Evolutionary conservation across 2,113 vertebrate species (phyloP).

Genomic region (Pogonocichla stellata): DNA sequence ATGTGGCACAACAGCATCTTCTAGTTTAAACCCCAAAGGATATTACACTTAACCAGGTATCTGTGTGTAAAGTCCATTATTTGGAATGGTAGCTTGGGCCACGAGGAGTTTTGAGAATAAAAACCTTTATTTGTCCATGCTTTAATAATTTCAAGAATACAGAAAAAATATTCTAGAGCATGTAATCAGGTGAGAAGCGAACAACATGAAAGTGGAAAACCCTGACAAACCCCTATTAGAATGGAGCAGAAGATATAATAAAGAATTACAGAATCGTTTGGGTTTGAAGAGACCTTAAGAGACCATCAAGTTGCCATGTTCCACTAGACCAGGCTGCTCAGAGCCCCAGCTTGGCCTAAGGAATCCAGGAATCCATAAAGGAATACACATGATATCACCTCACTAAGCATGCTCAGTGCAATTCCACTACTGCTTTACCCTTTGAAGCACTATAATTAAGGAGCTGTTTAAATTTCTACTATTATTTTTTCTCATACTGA

Average conservation of each 20-base stretch:
- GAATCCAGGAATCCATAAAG: background rate
- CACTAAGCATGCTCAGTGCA: background rate
- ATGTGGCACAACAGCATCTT: fast-evolving
- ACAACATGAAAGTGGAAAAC: background rate
- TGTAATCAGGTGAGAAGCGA: background rate
- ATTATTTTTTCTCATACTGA: background rate
- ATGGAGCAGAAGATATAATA: background rate
- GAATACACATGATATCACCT: background rate
- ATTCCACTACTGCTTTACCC: background rate
- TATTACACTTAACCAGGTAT: background rate
- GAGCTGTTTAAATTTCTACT: background rate
- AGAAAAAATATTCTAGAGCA: background rate
- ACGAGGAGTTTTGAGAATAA: background rate
- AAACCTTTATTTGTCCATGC: background rate
- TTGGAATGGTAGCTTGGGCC: background rate
- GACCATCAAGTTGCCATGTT: background rate
- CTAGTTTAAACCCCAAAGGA: background rate
- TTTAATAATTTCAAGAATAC: background rate
- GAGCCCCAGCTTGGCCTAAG: background rate
- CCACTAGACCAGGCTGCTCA: background rate
- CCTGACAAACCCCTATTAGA: background rate
- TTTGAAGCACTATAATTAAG: background rate
- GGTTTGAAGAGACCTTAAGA: background rate
- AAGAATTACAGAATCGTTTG: background rate
- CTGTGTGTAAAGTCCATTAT: background rate